Evolutionary conservation across 92 coral and sea anemone species (phyloP), one percentile per base, ranked within the genome.

Genomic region (Epizoanthus stellaris): DNA sequence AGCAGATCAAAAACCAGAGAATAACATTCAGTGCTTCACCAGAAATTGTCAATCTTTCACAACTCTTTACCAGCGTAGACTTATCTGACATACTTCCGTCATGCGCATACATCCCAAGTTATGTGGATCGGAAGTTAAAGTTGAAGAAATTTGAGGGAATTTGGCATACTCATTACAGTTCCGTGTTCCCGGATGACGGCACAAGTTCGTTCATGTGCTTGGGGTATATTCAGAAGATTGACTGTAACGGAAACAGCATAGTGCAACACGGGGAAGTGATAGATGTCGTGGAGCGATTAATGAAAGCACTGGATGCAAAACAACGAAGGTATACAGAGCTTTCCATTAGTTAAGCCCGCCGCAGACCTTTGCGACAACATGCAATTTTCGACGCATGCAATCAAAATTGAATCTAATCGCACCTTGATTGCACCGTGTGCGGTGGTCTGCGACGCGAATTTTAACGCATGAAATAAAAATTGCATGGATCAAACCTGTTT

Each of bases 131-230:
- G 21, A 76, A 85, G 62, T 57, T 69, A 19, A 19, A 59, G 23
- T 73, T 90, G 6, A 89, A 86, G 71, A 89, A 88, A 10, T 92
- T 85, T 66, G 92, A 92, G 61, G 98, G 98, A 3, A 71, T 90
- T 15, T 91, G 91, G 85, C 77, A 60, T 39, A 93, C 98, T 5
- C 94, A 95, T 84, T 92, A 86, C 21, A 89, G 88, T 39, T 89
- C 90, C 47, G 89, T 92, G 53, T 95, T 84, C 87, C 98, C 98
- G 36, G 82, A 88, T 25, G 98, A 95, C 81, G 90, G 88, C 13
- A 88, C 98, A 1, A 83, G 80, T 25, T 75, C 77, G 9, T 91
- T 92, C 40, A 67, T 91, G 14, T 89, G 95, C 72, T 82, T 90
- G 40, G 93, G 94, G 13, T 64, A 87, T 71, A 86, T 23, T 47